These are phyloP conservation scores for Synergus itoensis DNA, from an alignment of 2,888 invertebrate genomes.

Conservation along the genomic window DNA sequence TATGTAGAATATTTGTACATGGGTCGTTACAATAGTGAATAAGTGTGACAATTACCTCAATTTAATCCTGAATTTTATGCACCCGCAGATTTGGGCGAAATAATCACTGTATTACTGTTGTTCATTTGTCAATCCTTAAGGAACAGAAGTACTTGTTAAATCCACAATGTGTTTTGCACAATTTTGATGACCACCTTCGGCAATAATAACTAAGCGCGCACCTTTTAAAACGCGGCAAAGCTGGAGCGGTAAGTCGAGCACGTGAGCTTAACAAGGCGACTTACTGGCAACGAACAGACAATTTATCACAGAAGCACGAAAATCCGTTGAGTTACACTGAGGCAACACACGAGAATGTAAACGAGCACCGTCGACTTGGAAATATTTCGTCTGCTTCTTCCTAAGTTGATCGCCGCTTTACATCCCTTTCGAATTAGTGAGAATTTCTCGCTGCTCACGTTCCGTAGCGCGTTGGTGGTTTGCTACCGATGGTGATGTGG, in stretches of 20 bases:
- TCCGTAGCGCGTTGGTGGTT: background rate
- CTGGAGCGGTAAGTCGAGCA: slow-evolving; percentile 7
- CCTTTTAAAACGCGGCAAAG: slow-evolving; percentile 13
- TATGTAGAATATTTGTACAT: too few relatives aligned
- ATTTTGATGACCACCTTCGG: background rate
- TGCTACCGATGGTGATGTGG: background rate
- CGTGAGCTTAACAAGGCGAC: slow-evolving; percentile 9
- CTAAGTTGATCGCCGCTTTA: background rate
- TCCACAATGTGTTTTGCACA: slow-evolving; percentile 19
- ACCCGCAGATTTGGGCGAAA: slow-evolving; percentile 23
- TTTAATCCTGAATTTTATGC: slow-evolving; percentile 31
- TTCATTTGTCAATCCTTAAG: slow-evolving; percentile 26
- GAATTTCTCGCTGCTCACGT: background rate
- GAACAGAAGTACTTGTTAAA: slow-evolving; percentile 22
- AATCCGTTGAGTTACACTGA: slow-evolving; percentile 35
- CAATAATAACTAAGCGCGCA: background rate
- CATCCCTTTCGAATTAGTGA: background rate
- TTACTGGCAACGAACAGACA: background rate
- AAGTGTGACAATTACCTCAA: slow-evolving; percentile 16
- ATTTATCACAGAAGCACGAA: slow-evolving; percentile 29
- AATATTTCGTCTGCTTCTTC: slow-evolving; percentile 5
- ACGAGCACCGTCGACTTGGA: slow-evolving; percentile 25
- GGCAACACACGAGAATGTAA: slow-evolving; percentile 18
- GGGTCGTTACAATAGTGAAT: too few relatives aligned
- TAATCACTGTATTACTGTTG: slow-evolving; percentile 24